Evolutionary conservation across 2,113 vertebrate genomes (phyloP).

Genomic region (Phodopus roborovskii): DNA sequence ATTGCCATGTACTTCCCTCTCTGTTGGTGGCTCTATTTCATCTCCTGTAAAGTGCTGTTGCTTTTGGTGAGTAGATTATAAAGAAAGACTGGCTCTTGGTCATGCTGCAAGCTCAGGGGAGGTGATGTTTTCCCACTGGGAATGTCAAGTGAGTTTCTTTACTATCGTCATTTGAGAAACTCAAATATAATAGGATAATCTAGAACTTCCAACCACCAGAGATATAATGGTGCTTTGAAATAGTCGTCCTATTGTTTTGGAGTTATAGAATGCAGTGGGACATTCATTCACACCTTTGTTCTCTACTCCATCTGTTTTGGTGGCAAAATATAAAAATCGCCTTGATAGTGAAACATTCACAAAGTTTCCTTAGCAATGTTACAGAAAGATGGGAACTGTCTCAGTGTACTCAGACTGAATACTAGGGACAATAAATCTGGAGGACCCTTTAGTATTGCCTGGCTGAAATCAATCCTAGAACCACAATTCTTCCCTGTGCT

Average conservation of each 20-base stretch:
- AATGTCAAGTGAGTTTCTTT: neutral
- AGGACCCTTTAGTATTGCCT: accelerated
- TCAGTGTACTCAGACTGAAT: accelerated
- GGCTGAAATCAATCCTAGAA: too few species aligned
- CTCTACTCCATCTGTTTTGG: neutral
- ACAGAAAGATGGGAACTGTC: neutral
- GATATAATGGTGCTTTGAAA: neutral
- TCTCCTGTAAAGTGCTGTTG: neutral
- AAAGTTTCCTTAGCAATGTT: neutral
- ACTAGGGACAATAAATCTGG: accelerated
- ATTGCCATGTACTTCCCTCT: neutral
- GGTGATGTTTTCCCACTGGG: accelerated
- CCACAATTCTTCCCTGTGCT: accelerated
- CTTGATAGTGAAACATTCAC: neutral
- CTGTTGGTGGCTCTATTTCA: neutral
- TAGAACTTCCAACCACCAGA: neutral
- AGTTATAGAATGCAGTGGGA: too few species aligned
- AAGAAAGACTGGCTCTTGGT: accelerated
- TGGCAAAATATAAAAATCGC: neutral
- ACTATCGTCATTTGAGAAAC: neutral
- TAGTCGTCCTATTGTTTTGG: neutral
- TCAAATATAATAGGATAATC: neutral
- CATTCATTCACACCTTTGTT: neutral
- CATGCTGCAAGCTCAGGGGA: accelerated
- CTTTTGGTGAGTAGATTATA: neutral